These are phyloP conservation scores for Lamprotornis superbus DNA, from an alignment of 2,113 vertebrate genomes.

Conservation along the genomic window DNA sequence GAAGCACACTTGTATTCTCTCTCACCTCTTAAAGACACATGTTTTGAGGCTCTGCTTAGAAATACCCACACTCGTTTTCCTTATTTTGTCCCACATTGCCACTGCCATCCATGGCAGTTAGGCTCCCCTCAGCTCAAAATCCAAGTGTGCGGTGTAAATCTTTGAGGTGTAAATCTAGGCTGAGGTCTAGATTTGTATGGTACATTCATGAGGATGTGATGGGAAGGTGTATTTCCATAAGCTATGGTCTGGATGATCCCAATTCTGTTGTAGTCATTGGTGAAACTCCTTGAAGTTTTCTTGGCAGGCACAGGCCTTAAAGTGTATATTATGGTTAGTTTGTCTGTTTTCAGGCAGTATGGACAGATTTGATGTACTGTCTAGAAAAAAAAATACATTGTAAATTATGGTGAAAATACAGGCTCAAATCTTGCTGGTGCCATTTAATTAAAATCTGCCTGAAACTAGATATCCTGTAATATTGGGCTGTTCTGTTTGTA, in stretches of 20 bases:
- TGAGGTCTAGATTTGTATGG: not conserved
- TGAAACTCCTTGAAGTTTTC: not conserved
- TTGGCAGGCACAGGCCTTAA: not conserved
- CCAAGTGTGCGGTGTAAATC: not conserved
- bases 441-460: slow-evolving; percentile 1
- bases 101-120: not conserved
- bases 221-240: not conserved
- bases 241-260: not conserved
- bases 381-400: not conserved
- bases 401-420: not conserved
- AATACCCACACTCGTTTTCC: not conserved
- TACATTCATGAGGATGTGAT: not conserved
- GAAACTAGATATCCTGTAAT: not conserved
- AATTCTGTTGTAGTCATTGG: not conserved
- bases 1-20: not conserved
- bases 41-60: not conserved
- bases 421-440: not conserved
- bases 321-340: not conserved
- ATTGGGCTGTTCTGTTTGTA: not conserved
- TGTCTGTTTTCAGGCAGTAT: not conserved
- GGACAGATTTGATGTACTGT: not conserved
- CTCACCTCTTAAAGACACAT: not conserved
- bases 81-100: not conserved
- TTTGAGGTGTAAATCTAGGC: not conserved
- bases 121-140: not conserved